Percentiles rank a stretch among this genome's conserved stretches.
phyloP scores from a whole-genome alignment of 2,888 invertebrate species.

The Lepidonotus clava region DNA sequence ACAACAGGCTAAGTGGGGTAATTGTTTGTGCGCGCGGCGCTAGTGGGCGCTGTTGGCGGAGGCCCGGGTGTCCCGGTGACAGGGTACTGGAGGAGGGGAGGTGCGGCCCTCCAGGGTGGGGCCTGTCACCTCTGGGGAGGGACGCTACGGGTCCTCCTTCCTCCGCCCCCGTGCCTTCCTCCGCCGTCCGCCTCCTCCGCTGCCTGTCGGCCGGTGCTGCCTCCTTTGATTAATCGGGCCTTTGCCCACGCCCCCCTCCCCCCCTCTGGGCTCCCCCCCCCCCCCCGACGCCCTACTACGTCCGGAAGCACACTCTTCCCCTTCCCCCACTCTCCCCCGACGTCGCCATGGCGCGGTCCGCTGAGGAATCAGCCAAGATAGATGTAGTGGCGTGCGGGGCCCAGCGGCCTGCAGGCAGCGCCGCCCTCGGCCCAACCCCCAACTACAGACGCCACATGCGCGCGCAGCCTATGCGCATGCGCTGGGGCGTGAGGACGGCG shows the following conservation, averaged over 20 bases:
- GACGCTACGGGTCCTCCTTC: background rate
- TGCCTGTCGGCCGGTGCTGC: constrained; percentile 31
- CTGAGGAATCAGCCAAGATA: constrained; percentile 50
- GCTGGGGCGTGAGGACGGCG: background rate
- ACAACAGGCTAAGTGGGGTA: constrained; percentile 52
- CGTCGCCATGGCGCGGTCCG: background rate
- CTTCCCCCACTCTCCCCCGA: background rate
- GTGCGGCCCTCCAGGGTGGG: constrained; percentile 28
- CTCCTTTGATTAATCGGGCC: constrained; percentile 44
- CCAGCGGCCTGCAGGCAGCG: constrained; percentile 33
- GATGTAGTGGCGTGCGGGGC: constrained; percentile 47
- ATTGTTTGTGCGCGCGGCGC: constrained; percentile 41
- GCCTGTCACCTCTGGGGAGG: constrained; percentile 43
- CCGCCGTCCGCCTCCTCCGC: background rate
- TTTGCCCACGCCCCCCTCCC: background rate
- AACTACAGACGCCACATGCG: constrained; percentile 29
- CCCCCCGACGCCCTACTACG: background rate
- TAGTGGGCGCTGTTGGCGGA: constrained; percentile 6
- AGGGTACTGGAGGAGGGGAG: background rate
- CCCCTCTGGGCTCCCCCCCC: background rate
- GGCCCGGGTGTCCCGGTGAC: background rate
- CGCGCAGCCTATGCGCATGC: constrained; percentile 34
- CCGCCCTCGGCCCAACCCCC: constrained; percentile 21
- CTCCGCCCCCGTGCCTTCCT: background rate
- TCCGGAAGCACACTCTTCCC: too few relatives aligned